Evolutionary conservation across 2,113 vertebrate genomes (phyloP).

Genomic region (Lipophrys pholis): DNA sequence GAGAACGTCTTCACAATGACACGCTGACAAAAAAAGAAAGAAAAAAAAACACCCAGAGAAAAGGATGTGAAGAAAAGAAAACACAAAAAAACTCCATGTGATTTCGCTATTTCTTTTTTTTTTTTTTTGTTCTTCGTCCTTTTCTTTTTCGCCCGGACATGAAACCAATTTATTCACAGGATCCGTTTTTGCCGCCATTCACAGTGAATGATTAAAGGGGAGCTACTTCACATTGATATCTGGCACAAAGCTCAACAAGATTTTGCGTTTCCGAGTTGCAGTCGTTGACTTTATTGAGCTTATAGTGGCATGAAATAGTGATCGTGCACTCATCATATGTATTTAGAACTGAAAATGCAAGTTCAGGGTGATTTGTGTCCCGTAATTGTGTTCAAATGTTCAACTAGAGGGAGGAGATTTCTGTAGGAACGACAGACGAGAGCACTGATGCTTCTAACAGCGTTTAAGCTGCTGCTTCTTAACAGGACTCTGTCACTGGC

Average conservation of each 20-base stretch:
- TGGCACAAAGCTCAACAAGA: constrained; percentile 51
- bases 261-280: constrained; percentile 11
- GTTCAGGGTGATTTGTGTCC: constrained; percentile 16
- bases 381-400: constrained; percentile 45
- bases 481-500: constrained; percentile 77
- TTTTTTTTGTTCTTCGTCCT: too few species aligned
- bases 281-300: constrained; percentile 1
- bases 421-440: constrained; percentile 6
- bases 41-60: not conserved
- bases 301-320: constrained; percentile 5
- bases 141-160: constrained; percentile 52
- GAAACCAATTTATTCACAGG: constrained; percentile 72
- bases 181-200: constrained; percentile 60
- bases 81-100: constrained; percentile 71
- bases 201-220: constrained; percentile 69
- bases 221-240: constrained; percentile 63
- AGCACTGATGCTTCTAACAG: constrained; percentile 29
- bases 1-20: constrained; percentile 63
- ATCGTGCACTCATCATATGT: not conserved
- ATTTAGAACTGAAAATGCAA: constrained; percentile 7
- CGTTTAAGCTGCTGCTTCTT: constrained; percentile 64
- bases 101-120: constrained; percentile 21
- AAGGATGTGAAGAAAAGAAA: constrained; percentile 50
- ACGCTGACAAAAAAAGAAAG: not conserved
- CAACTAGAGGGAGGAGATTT: constrained; percentile 21